Evolutionary conservation across 2,797 vertebrate species (phyloP).

Genomic region (Molossus alvarezi): DNA sequence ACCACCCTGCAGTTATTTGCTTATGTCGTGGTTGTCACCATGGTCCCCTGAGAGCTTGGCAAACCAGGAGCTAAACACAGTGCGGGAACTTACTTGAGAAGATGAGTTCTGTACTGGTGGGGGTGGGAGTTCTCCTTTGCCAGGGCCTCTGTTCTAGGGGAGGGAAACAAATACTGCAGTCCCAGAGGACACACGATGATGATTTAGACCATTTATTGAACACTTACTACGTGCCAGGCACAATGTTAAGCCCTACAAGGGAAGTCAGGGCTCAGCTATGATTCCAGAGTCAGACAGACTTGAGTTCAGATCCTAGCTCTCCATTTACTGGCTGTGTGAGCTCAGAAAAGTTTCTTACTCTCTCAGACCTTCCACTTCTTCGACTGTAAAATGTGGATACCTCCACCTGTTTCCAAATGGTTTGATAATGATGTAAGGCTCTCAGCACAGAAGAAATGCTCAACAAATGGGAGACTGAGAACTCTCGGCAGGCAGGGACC

Average conservation of each 20-base stretch:
- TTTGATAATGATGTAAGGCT: neutral
- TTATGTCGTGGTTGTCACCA: constrained; percentile 15
- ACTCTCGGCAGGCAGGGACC: neutral
- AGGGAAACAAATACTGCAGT: neutral
- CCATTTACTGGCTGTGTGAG: neutral
- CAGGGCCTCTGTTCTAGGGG: neutral
- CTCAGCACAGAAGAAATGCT: constrained; percentile 14
- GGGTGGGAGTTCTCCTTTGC: neutral
- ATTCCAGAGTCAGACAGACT: neutral
- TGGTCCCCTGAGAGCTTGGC: constrained; percentile 61
- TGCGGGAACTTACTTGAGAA: neutral
- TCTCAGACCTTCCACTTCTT: constrained; percentile 16
- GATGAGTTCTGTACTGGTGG: neutral
- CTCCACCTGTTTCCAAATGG: neutral
- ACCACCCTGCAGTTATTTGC: neutral
- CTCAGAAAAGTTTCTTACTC: neutral
- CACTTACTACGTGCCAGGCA: neutral
- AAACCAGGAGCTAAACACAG: constrained; percentile 18
- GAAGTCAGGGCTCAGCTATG: neutral
- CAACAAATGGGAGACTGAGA: neutral
- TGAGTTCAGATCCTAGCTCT: neutral
- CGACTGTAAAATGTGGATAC: neutral
- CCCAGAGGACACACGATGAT: accelerated
- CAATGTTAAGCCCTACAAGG: neutral
- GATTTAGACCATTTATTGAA: neutral